A percentile compares a stretch with the other conserved stretches of the same genome.
phyloP scores from a whole-genome alignment of 2,797 vertebrate genomes.

The Sternarchorhynchus goeldii region DNA sequence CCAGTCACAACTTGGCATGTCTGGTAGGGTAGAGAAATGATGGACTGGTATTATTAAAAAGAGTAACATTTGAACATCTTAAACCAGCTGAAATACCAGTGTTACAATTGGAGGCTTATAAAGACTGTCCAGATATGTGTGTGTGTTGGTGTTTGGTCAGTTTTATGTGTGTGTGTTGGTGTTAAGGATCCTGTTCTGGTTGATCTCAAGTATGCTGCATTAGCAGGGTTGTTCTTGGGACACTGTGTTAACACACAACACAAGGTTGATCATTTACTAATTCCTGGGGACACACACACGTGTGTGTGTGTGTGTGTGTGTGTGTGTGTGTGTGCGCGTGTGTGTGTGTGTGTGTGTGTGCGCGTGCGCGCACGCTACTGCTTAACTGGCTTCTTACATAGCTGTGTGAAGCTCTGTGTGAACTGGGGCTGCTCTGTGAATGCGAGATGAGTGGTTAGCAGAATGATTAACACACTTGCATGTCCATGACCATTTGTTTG shows the following conservation, averaged over 20 bases:
- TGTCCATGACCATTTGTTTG: conserved; percentile 15
- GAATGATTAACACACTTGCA: conserved; percentile 11
- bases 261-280: conserved; percentile 5
- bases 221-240: background rate
- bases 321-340: background rate
- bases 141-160: too few species aligned
- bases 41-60: too few species aligned
- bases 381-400: background rate
- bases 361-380: background rate
- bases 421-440: background rate
- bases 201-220: background rate
- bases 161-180: too few species aligned
- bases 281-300: background rate
- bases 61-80: too few species aligned
- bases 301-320: background rate
- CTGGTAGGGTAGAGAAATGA: too few species aligned
- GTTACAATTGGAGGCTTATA: too few species aligned
- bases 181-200: background rate
- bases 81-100: too few species aligned
- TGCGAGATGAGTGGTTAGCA: background rate
- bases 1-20: too few species aligned
- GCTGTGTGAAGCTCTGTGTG: background rate
- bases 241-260: background rate
- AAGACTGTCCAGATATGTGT: too few species aligned
- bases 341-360: background rate